Percentiles rank a stretch among this genome's conserved stretches.
phyloP scores from a whole-genome alignment of 2,113 vertebrate species.

The Lamprotornis superbus region DNA sequence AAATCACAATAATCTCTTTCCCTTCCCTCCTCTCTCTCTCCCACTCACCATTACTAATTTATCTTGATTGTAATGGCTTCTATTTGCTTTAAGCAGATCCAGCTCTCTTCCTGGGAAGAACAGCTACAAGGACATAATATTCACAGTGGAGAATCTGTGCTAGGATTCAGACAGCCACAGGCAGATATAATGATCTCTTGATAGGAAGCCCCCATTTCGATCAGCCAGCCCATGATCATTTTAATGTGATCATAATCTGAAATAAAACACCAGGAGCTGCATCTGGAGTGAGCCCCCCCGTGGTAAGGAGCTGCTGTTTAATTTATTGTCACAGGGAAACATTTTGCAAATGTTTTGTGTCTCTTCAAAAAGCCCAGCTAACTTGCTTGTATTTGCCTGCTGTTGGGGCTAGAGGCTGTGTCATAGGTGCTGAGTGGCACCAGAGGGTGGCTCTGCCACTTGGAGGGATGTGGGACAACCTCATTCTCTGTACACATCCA shows the following conservation, averaged over 20 bases:
- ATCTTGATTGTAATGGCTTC: conserved; percentile 25
- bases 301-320: background rate
- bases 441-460: background rate
- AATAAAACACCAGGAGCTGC: background rate
- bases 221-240: background rate
- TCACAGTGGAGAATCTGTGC: conserved; percentile 21
- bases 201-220: background rate
- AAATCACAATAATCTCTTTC: conserved; percentile 6
- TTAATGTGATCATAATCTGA: conserved; percentile 6
- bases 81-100: conserved; percentile 31
- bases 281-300: background rate
- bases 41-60: conserved; percentile 53
- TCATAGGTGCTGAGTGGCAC: background rate
- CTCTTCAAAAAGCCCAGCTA: background rate
- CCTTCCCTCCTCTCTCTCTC: background rate
- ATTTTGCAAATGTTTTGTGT: background rate
- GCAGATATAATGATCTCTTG: background rate
- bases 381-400: background rate
- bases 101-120: conserved; percentile 20
- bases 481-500: background rate
- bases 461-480: background rate
- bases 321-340: background rate
- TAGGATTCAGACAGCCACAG: background rate
- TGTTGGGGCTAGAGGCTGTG: background rate
- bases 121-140: conserved; percentile 29